Conservation (phyloP, 2,888 invertebrate species). For the Drepanosiphum platanoidis region DNA sequence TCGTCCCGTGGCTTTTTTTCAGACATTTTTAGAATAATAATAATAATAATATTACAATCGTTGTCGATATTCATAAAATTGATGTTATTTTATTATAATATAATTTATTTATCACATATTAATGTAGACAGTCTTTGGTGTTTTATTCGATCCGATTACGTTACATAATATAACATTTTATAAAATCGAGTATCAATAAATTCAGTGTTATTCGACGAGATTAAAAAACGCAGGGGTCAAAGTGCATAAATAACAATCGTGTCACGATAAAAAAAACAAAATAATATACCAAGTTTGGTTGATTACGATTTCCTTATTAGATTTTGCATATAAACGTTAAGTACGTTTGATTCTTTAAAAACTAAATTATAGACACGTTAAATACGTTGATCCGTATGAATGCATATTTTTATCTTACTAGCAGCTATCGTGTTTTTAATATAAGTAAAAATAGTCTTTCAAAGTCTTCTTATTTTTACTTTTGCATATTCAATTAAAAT, state of each 20-base stretch:
- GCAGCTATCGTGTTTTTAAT: not conserved
- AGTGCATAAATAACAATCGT: constrained; percentile 4
- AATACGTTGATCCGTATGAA: not conserved
- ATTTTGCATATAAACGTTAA: not conserved
- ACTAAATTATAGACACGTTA: not conserved
- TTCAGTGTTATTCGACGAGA: too few relatives aligned
- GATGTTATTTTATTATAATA: too few relatives aligned
- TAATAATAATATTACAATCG: too few relatives aligned
- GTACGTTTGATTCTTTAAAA: not conserved
- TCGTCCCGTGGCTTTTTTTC: too few relatives aligned
- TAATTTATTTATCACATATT: too few relatives aligned
- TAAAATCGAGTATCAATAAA: not conserved
- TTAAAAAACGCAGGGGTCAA: constrained; percentile 5
- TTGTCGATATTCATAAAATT: too few relatives aligned
- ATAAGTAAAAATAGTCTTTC: not conserved
- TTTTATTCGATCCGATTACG: not conserved
- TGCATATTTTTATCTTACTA: not conserved
- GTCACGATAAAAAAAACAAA: constrained; percentile 5
- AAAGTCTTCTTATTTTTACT: not conserved
- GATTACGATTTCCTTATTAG: not conserved
- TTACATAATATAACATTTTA: not conserved
- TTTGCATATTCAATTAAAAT: not conserved
- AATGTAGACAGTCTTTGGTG: too few relatives aligned
- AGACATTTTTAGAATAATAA: too few relatives aligned
- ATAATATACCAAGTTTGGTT: not conserved